A percentile compares a stretch with the other conserved stretches of the same genome.
Conservation (phyloP, 1,140 invertebrate genomes). For the Bradysia coprophila region DNA sequence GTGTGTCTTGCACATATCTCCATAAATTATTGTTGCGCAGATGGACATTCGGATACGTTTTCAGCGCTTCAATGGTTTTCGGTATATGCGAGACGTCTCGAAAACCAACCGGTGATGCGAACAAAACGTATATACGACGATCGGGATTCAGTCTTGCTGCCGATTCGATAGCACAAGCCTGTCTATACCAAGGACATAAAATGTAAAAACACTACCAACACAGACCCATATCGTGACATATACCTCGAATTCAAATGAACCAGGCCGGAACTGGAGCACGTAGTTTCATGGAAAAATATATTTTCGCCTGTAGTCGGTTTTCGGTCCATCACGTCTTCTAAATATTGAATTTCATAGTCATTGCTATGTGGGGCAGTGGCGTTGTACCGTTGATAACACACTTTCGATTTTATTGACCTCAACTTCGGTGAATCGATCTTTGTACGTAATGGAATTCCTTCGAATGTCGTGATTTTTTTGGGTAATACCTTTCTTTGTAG, state of each 20-base stretch:
- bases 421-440: too few species aligned
- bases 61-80: conserved; percentile 22
- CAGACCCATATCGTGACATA: neutral
- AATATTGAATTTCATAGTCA: neutral
- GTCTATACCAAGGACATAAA: conserved; percentile 16
- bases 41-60: conserved; percentile 35
- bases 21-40: conserved; percentile 32
- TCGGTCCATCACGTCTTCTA: neutral
- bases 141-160: conserved; percentile 38
- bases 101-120: conserved; percentile 26
- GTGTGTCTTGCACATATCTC: conserved; percentile 35
- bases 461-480: too few species aligned
- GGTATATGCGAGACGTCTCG: conserved; percentile 12
- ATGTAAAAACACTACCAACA: neutral
- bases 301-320: conserved; percentile 23
- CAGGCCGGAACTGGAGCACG: conserved; percentile 18
- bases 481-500: too few species aligned
- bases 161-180: conserved; percentile 48
- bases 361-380: neutral
- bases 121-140: conserved; percentile 32
- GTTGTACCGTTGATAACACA: too few species aligned
- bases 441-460: too few species aligned
- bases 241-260: conserved; percentile 14
- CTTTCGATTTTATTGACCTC: too few species aligned
- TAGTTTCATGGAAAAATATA: conserved; percentile 40